phyloP scores from a whole-genome alignment of 2,888 invertebrate species.

The Dryobota labecula region DNA sequence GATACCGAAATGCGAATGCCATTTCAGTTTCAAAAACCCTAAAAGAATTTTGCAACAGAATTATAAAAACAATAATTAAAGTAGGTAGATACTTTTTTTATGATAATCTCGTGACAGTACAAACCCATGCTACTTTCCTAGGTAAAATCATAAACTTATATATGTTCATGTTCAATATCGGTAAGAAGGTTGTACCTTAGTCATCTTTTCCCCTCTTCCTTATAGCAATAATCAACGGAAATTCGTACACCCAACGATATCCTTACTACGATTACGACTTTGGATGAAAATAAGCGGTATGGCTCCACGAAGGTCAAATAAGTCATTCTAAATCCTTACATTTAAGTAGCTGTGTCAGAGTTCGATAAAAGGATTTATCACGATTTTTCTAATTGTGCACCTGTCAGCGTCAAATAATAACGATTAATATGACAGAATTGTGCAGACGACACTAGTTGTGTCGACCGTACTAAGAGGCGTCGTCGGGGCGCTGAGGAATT shows the following conservation, averaged over 20 bases:
- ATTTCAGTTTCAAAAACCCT: not conserved
- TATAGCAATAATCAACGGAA: slow-evolving; percentile 38
- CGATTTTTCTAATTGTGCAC: too few species aligned
- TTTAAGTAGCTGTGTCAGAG: slow-evolving; percentile 62
- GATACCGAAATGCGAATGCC: too few species aligned
- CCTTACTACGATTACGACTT: slow-evolving; percentile 7
- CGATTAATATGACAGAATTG: too few species aligned
- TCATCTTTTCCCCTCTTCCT: slow-evolving; percentile 7
- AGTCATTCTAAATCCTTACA: slow-evolving; percentile 71
- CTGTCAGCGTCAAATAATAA: too few species aligned
- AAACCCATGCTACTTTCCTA: not conserved
- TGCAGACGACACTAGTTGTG: too few species aligned
- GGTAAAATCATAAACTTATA: slow-evolving; percentile 24
- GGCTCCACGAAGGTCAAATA: slow-evolving; percentile 67
- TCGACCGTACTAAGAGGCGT: too few species aligned
- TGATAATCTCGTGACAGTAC: not conserved
- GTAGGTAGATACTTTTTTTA: not conserved
- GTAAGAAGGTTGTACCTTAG: slow-evolving; percentile 11
- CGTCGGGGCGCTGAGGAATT: too few species aligned
- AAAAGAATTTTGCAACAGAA: not conserved
- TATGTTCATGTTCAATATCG: not conserved
- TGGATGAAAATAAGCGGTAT: slow-evolving; percentile 58
- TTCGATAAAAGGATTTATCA: slow-evolving; percentile 75
- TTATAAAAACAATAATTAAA: not conserved
- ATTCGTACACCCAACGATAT: slow-evolving; percentile 28